phyloP scores from a whole-genome alignment of 2,797 vertebrate species.

The Phoxinus dragarum region DNA sequence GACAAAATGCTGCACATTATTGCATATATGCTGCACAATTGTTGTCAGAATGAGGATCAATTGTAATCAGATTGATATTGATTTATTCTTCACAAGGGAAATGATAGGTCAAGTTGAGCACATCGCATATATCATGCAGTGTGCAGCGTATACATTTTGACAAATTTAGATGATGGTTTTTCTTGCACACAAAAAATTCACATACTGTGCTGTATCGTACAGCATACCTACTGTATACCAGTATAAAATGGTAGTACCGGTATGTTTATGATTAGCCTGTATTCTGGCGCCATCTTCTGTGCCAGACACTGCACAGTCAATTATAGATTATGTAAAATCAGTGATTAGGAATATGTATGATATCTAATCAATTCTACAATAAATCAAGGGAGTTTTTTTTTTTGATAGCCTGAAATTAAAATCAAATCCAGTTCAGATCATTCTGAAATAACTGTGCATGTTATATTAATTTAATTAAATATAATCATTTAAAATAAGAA shows the following conservation, averaged over 20 bases:
- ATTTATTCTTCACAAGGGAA: not conserved
- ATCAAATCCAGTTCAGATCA: not conserved
- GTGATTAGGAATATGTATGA: not conserved
- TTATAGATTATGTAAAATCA: not conserved
- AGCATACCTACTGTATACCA: no score
- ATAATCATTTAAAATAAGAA: not conserved
- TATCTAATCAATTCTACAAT: not conserved
- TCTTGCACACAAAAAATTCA: not conserved
- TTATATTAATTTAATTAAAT: no score
- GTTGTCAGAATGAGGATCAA: not conserved
- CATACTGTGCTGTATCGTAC: no score
- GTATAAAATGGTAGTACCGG: no score
- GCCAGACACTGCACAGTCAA: not conserved
- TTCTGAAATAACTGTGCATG: not conserved
- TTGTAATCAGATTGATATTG: not conserved
- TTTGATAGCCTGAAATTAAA: not conserved
- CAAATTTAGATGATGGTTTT: not conserved
- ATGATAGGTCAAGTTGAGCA: not conserved
- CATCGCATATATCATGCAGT: not conserved
- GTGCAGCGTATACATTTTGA: not conserved
- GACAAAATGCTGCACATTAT: not conserved
- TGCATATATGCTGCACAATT: not conserved
- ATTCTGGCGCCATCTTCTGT: constrained; percentile 28
- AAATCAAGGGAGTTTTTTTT: not conserved
- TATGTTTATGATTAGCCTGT: not conserved